Percentiles rank a stretch among this genome's conserved stretches.
Conservation (phyloP, 2,797 vertebrate species). For the Taenioides sp. region DNA sequence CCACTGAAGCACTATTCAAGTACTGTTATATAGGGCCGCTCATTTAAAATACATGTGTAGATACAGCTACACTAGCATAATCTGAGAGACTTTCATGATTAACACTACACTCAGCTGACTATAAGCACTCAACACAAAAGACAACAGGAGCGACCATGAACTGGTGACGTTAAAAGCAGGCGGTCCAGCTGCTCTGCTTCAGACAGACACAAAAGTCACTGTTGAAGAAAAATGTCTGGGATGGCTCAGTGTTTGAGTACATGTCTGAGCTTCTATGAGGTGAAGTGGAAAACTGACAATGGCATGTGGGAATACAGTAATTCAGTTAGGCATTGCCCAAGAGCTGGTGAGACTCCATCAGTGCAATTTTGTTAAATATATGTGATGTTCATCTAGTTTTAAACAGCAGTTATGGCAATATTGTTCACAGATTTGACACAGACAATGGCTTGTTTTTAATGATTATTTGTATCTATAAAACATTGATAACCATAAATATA, state of each 20-base stretch:
- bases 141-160: slow-evolving; percentile 56
- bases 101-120: slow-evolving; percentile 30
- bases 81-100: slow-evolving; percentile 11
- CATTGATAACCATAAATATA: not conserved
- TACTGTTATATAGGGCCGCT: slow-evolving; percentile 2
- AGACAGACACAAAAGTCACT: slow-evolving; percentile 62
- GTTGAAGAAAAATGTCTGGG: slow-evolving; percentile 66
- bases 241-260: slow-evolving; percentile 46
- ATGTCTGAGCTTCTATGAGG: slow-evolving; percentile 56
- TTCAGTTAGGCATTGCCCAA: slow-evolving; percentile 3
- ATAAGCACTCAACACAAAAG: slow-evolving; percentile 63
- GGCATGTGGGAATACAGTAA: slow-evolving; percentile 6
- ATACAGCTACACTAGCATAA: slow-evolving; percentile 1
- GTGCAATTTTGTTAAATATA: not conserved
- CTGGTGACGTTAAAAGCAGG: slow-evolving; percentile 46
- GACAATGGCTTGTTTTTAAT: not conserved
- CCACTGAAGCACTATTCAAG: not conserved
- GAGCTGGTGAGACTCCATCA: slow-evolving; percentile 23
- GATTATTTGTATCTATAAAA: not conserved
- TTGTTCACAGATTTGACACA: not conserved
- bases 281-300: slow-evolving; percentile 5
- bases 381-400: slow-evolving; percentile 22
- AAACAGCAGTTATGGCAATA: slow-evolving; percentile 8
- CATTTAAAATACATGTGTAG: slow-evolving; percentile 1
- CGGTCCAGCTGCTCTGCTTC: slow-evolving; percentile 62